A percentile compares a stretch with the other conserved stretches of the same genome.
These are phyloP conservation scores for Brachionus asplanchnoidis DNA, from an alignment of 1,140 invertebrate genomes.

Conservation along the genomic window DNA sequence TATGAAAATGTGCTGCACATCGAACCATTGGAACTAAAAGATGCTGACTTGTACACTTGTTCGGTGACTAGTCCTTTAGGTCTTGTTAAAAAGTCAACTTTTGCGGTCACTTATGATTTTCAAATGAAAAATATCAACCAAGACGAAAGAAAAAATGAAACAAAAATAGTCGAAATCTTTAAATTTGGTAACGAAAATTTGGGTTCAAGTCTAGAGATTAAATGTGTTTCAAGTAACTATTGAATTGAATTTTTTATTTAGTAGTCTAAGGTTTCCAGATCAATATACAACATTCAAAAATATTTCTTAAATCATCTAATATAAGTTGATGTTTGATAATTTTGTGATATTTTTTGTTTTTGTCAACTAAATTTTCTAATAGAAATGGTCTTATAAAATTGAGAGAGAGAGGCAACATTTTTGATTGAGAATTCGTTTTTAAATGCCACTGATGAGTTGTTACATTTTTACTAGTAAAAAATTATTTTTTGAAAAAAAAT, in stretches of 20 bases:
- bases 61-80: background rate
- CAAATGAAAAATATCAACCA: background rate
- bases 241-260: background rate
- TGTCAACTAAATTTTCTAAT: background rate
- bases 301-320: too few species aligned
- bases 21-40: slow-evolving; percentile 3
- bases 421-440: too few species aligned
- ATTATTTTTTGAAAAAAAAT: too few species aligned
- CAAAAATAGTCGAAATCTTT: background rate
- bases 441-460: too few species aligned
- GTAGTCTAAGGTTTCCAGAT: too few species aligned
- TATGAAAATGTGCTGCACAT: background rate
- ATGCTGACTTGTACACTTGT: background rate
- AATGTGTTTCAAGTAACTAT: slow-evolving; percentile 9
- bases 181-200: background rate
- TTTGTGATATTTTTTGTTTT: too few species aligned
- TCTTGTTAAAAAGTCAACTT: background rate
- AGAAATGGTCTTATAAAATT: background rate
- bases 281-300: too few species aligned
- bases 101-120: slow-evolving; percentile 14
- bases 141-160: background rate
- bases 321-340: too few species aligned
- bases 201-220: background rate
- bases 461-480: too few species aligned
- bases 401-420: too few species aligned